Conservation (phyloP, 2,888 invertebrate genomes). For the Tenthredo amoena region DNA sequence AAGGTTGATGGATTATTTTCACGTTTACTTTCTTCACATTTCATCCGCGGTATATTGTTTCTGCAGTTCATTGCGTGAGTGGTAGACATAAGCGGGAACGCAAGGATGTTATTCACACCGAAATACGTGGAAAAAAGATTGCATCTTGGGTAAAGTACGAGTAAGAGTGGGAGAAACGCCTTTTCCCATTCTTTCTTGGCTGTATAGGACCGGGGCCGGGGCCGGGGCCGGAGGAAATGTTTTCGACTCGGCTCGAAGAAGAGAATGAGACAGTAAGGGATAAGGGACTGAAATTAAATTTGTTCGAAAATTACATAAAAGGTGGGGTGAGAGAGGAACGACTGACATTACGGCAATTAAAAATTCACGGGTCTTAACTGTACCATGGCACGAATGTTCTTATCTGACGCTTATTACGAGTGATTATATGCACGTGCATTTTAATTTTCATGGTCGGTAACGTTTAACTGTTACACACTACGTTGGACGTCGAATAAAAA, state of each 20-base stretch:
- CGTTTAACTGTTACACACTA: constrained; percentile 32
- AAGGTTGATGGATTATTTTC: constrained; percentile 14
- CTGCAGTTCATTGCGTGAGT: constrained; percentile 55
- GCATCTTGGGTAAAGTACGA: constrained; percentile 41
- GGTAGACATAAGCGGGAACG: constrained; percentile 56
- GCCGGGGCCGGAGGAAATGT: not conserved
- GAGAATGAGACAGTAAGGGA: constrained; percentile 18
- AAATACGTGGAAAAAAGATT: constrained; percentile 54
- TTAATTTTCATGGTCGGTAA: constrained; percentile 57
- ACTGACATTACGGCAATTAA: constrained; percentile 53
- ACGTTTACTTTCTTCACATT: constrained; percentile 30
- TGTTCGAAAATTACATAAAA: constrained; percentile 60
- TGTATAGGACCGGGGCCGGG: not conserved
- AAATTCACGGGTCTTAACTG: constrained; percentile 60
- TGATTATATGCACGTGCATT: constrained; percentile 61
- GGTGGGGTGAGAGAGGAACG: constrained; percentile 37
- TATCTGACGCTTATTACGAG: constrained; percentile 59
- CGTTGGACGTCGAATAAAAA: not conserved
- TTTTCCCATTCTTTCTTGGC: constrained; percentile 26
- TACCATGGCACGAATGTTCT: constrained; percentile 58
- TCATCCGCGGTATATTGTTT: constrained; percentile 24
- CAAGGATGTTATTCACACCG: constrained; percentile 59
- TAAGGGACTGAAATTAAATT: constrained; percentile 60
- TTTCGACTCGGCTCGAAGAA: constrained; percentile 27
- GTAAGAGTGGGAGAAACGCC: constrained; percentile 23